Base-by-base conservation (phyloP, 1,140 invertebrate genomes). In the Psix sp. region DNA sequence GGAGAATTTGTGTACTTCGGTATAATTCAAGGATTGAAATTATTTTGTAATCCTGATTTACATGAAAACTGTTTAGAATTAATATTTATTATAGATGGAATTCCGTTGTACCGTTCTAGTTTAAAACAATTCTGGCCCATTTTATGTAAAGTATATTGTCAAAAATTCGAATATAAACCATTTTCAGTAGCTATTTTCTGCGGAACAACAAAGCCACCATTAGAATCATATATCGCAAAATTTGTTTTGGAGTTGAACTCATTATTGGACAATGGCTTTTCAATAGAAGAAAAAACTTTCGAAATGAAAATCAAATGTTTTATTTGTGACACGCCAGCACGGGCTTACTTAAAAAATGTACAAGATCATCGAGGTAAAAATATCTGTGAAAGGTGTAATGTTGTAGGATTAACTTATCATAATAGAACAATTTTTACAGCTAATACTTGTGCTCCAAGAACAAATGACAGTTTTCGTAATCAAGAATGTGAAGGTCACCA, bases 401-500 rank as follows among this genome's bases (percentile, higher is more conserved):
- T 51, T 20, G 6, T 16, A 14, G 67, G 56, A 13, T 13, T 48
- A 9, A 13, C 10, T 16, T 38, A 26, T 20, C n/a, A 56, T n/a
- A 11, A 36, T 13, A 60, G 43, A 39, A 43, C 45, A 17, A 40
- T 54, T 6, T 52, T 52, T 54, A n/a, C 20, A 18, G 26, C 40
- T 17, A 49, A 14, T 4, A 18, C 48, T 40, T 48, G 21, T 48
- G 1, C 4, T 15, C 6, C 21, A 31, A 56, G 72, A 60, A 70
- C 45, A n/a, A 36, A 75, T 38, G 11, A 42, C 14, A 17, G 38
- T 9, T 75, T 75, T 24, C 48, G 48, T 0, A 33, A 21, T 33
- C 35, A 42, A 38, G n/a, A 52, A 21, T 43, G 36, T 21, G 9
- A 16, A 17, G 29, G 63, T 11, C 71, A 74, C 33, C 63, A 74